These are phyloP conservation scores for Drosophila simulans DNA, from an alignment of 1,140 invertebrate genomes.

Conservation along the genomic window DNA sequence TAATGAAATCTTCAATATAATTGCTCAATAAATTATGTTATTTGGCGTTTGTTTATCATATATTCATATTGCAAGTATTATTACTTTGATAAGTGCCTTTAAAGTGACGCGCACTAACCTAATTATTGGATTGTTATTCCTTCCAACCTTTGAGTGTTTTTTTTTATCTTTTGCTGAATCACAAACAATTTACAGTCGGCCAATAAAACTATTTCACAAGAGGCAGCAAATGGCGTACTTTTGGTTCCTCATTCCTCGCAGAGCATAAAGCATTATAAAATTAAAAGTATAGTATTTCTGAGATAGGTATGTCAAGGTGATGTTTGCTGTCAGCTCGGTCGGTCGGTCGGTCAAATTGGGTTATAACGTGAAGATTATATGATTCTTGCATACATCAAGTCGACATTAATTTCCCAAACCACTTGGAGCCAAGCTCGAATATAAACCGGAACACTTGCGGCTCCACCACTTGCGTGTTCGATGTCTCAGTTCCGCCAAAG, in stretches of 20 bases:
- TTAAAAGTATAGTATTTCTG: constrained; percentile 20
- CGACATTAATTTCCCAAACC: constrained; percentile 42
- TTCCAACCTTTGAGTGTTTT: constrained; percentile 4
- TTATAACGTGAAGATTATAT: constrained; percentile 60
- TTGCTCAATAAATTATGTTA: constrained; percentile 10
- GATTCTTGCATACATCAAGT: constrained; percentile 61
- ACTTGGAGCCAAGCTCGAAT: constrained; percentile 23
- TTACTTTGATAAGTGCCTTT: neutral
- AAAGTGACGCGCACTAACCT: neutral
- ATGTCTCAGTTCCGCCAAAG: constrained; percentile 47
- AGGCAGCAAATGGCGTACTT: constrained; percentile 2
- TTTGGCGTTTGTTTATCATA: neutral
- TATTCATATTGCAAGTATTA: neutral
- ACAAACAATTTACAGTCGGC: constrained; percentile 16
- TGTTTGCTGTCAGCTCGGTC: constrained; percentile 22
- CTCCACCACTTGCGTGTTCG: constrained; percentile 57
- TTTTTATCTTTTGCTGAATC: constrained; percentile 20
- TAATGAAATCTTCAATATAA: constrained; percentile 20
- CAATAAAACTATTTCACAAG: constrained; percentile 46
- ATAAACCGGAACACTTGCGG: constrained; percentile 56
- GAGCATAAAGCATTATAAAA: constrained; percentile 44
- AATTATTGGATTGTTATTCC: neutral
- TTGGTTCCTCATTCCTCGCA: constrained; percentile 40
- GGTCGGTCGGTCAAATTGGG: constrained; percentile 41
- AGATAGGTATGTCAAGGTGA: constrained; percentile 77